Percentiles rank a stretch among this genome's conserved stretches.
Conservation (phyloP, 2,113 vertebrate species). For the Ictalurus punctatus region DNA sequence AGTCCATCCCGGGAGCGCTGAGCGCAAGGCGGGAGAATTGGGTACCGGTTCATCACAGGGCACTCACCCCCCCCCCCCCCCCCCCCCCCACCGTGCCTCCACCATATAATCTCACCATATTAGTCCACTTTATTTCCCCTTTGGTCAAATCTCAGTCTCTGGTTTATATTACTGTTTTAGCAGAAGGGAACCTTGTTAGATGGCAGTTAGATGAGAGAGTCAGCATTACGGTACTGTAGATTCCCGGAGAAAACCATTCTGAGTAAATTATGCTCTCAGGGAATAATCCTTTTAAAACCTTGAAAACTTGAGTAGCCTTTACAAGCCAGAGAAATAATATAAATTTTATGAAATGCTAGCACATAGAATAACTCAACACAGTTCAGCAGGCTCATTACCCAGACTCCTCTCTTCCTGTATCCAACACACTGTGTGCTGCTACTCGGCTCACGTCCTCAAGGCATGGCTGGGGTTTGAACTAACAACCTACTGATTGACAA, state of each 20-base stretch:
- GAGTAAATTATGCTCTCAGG: background rate
- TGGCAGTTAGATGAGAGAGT: background rate
- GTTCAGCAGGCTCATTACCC: background rate
- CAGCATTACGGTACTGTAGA: background rate
- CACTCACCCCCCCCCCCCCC: no score
- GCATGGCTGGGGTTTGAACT: background rate
- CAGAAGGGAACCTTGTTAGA: background rate
- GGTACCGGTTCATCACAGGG: no score
- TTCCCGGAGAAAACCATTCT: background rate
- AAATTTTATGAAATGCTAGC: background rate
- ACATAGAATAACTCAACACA: background rate
- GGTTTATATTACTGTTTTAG: background rate
- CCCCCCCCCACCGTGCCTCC: no score
- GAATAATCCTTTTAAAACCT: background rate
- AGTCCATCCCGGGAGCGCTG: background rate
- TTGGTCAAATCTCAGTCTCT: background rate
- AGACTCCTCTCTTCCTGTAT: background rate
- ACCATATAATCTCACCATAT: background rate
- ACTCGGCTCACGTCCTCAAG: background rate
- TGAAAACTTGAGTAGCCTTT: background rate
- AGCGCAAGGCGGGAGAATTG: background rate
- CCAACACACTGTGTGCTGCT: background rate
- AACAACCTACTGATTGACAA: background rate
- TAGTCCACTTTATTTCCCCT: background rate
- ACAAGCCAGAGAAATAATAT: background rate